These are phyloP conservation scores for Microplitis deprimator DNA, from an alignment of 2,888 invertebrate species.

Conservation along the genomic window DNA sequence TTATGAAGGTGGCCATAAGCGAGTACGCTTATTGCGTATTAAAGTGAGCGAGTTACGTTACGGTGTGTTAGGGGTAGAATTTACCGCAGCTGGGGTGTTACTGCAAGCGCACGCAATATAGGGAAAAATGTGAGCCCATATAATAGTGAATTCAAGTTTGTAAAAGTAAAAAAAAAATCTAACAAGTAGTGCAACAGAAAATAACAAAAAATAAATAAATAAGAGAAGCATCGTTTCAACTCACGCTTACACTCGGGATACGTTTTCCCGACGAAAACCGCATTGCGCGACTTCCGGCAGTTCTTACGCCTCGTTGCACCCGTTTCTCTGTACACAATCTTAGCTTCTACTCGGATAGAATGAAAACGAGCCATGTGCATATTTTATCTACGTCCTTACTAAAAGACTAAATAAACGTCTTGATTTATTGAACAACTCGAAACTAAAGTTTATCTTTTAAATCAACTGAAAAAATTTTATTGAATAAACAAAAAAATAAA, in stretches of 20 bases:
- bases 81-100: slow-evolving; percentile 44
- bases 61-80: slow-evolving; percentile 51
- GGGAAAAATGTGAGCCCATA: too few species aligned
- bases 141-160: too few species aligned
- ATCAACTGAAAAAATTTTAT: too few species aligned
- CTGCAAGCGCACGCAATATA: background rate
- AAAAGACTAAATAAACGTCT: background rate
- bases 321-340: slow-evolving; percentile 15
- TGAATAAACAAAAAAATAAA: too few species aligned
- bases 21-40: slow-evolving; percentile 56
- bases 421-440: too few species aligned
- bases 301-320: slow-evolving; percentile 42
- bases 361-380: background rate
- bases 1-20: slow-evolving; percentile 27
- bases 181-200: background rate
- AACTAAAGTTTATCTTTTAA: background rate
- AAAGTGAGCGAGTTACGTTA: slow-evolving; percentile 58
- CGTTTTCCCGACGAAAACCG: slow-evolving; percentile 40
- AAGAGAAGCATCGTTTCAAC: slow-evolving; percentile 15
- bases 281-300: slow-evolving; percentile 42
- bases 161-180: background rate
- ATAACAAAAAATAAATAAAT: background rate
- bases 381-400: background rate
- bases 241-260: slow-evolving; percentile 6
- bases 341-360: background rate